phyloP scores from a whole-genome alignment of 92 coral and sea anemone genomes.

The Montipora capitata region DNA sequence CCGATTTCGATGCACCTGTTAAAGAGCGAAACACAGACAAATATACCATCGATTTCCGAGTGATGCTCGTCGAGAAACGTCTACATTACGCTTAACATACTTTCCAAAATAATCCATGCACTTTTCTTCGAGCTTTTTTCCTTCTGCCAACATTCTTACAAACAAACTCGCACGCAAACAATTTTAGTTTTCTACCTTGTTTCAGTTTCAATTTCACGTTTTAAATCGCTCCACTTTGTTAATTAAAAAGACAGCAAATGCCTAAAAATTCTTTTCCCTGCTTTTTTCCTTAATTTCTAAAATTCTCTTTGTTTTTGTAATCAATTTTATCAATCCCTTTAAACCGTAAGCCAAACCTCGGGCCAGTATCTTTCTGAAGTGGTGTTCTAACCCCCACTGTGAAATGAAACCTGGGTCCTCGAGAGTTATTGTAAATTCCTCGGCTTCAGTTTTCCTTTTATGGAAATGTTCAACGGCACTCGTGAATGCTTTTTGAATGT shows the following conservation, averaged over 20 bases:
- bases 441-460: not conserved
- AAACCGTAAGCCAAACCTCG: not conserved
- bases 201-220: not conserved
- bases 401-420: constrained; percentile 5
- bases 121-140: not conserved
- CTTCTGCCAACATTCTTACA: not conserved
- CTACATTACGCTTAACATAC: not conserved
- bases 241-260: not conserved
- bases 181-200: not conserved
- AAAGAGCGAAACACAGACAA: not conserved
- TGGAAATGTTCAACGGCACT: not conserved
- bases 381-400: constrained; percentile 5
- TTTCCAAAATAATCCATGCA: not conserved
- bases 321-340: constrained; percentile 1
- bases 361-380: constrained; percentile 16
- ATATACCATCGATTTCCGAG: not conserved
- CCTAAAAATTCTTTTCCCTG: constrained; percentile 5
- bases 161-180: constrained; percentile 11
- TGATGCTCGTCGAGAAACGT: not conserved
- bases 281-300: not conserved
- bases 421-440: not conserved
- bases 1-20: not conserved
- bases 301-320: constrained; percentile 25
- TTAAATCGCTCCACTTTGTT: not conserved
- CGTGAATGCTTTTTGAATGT: not conserved